Percentiles rank a stretch among this genome's conserved stretches.
These are phyloP conservation scores for Lepidurus arcticus DNA, from an alignment of 1,140 invertebrate genomes.

Conservation along the genomic window DNA sequence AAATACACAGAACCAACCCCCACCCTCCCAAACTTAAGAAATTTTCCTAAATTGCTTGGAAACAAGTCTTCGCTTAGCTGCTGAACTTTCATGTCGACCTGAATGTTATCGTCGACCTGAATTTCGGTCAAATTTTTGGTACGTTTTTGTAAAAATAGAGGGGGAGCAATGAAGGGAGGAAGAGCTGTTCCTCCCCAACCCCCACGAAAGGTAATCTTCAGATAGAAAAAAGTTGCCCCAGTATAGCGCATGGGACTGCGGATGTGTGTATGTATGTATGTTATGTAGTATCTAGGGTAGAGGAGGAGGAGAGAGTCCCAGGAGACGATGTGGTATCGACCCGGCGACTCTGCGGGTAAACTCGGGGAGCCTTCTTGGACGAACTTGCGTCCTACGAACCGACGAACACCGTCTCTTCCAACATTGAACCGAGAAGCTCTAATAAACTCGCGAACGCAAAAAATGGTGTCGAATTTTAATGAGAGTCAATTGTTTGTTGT, in stretches of 20 bases:
- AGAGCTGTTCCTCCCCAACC: not conserved
- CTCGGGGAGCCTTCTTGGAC: not conserved
- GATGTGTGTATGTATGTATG: not conserved
- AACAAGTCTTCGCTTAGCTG: too few relatives aligned
- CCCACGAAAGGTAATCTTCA: not conserved
- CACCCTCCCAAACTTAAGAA: too few relatives aligned
- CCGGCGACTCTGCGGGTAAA: slow-evolving; percentile 13
- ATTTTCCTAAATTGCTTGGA: too few relatives aligned
- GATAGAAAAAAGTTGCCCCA: not conserved
- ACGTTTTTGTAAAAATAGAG: too few relatives aligned
- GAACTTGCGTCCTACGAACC: not conserved
- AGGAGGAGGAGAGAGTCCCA: not conserved
- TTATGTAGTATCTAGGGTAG: not conserved
- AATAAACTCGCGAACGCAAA: too few relatives aligned
- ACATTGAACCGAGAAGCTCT: too few relatives aligned
- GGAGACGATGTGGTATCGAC: slow-evolving; percentile 13
- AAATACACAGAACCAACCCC: not conserved
- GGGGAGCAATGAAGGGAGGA: too few relatives aligned
- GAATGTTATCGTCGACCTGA: too few relatives aligned
- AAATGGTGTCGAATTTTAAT: too few relatives aligned
- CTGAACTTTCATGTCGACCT: too few relatives aligned
- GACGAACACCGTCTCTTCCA: not conserved
- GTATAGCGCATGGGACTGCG: not conserved
- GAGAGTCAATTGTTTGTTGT: too few relatives aligned
- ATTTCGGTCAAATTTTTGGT: too few relatives aligned